phyloP scores from a whole-genome alignment of 2,797 vertebrate species.

The Catharus ustulatus region DNA sequence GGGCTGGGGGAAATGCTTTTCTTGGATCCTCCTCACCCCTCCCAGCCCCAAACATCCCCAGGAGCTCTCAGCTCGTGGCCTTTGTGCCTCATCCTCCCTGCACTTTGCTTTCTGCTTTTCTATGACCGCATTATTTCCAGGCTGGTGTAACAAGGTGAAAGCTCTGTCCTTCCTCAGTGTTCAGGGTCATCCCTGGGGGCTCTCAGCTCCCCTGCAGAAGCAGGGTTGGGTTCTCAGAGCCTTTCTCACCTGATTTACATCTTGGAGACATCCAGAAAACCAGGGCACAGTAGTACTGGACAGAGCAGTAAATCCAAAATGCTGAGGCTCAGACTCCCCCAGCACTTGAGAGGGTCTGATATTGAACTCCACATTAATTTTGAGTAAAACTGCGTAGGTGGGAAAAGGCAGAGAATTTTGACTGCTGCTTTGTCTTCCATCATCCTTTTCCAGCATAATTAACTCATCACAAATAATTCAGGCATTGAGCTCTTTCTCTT shows the following conservation, averaged over 20 bases:
- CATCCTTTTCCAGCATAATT: background rate
- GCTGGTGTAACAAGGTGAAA: background rate
- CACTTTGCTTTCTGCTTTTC: background rate
- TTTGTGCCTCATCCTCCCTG: background rate
- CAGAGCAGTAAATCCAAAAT: conserved; percentile 6
- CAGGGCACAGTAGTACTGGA: background rate
- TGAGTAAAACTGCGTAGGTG: background rate
- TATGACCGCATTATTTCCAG: background rate
- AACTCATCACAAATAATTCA: conserved; percentile 46
- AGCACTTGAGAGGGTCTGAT: background rate
- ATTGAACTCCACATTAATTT: conserved; percentile 36
- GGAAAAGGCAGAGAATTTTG: conserved; percentile 32
- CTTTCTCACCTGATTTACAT: background rate
- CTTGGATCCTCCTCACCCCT: no score
- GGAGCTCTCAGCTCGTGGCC: background rate
- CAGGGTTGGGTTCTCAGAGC: background rate
- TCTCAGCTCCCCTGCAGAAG: background rate
- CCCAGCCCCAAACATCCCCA: background rate
- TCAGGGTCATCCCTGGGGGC: background rate
- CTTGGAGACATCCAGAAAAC: background rate
- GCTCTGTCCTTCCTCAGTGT: background rate
- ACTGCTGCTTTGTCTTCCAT: conserved; percentile 20
- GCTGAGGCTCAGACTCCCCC: background rate
- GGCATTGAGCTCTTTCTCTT: background rate
- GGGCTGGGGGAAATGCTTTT: background rate